Evolutionary conservation across 2,797 vertebrate genomes (phyloP).

Genomic region (Sebastes elongatus): DNA sequence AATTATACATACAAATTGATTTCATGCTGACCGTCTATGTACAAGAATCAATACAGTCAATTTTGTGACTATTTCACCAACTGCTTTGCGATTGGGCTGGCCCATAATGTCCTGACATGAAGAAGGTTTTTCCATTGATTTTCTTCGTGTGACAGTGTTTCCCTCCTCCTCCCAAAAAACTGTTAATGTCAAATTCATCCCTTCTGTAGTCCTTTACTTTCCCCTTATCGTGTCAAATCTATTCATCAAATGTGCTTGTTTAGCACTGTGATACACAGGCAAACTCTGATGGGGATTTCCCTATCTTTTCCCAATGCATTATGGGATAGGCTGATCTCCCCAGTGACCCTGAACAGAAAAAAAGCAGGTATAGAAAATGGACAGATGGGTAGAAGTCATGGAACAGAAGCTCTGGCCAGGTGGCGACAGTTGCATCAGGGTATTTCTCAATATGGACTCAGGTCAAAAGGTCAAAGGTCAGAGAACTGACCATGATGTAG

Average conservation of each 20-base stretch:
- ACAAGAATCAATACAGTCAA: too few species aligned
- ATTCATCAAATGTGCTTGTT: background rate
- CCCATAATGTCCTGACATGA: background rate
- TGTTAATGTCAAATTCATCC: background rate
- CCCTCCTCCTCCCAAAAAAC: background rate
- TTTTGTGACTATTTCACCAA: too few species aligned
- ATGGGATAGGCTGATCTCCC: background rate
- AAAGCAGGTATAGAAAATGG: background rate
- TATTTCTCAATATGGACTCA: conserved; percentile 24
- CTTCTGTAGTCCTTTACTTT: background rate
- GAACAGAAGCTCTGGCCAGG: conserved; percentile 10
- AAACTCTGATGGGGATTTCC: conserved; percentile 20
- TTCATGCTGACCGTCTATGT: too few species aligned
- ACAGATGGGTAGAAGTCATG: conserved; percentile 14
- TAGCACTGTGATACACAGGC: background rate
- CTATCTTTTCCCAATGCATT: conserved; percentile 5
- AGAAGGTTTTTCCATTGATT: background rate
- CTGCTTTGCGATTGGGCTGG: too few species aligned
- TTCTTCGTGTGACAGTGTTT: background rate
- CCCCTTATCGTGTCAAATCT: background rate
- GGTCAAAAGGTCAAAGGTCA: conserved; percentile 50
- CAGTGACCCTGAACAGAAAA: background rate
- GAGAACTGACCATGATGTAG: conserved; percentile 29
- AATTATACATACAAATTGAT: too few species aligned
- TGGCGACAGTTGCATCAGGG: conserved; percentile 19